Base-by-base conservation (phyloP, 2,797 vertebrate genomes). In the Cetoscarus ocellatus region DNA sequence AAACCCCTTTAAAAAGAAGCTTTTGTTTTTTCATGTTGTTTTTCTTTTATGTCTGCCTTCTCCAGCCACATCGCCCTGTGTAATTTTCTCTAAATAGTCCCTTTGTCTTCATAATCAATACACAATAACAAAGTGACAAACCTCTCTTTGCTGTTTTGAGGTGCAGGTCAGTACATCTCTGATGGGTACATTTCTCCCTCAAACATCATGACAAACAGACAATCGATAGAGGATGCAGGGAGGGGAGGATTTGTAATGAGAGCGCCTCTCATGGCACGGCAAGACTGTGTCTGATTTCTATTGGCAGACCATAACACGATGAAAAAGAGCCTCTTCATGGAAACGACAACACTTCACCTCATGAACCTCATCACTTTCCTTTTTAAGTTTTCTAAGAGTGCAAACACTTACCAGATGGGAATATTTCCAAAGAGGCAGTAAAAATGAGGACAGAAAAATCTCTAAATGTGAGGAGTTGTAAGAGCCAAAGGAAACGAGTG, bases 131-230 rank as follows among this genome's bases (percentile, higher is more conserved):
- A 85, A 81, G 73, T 85, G 86, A 88, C 81, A 89, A 84, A 88
- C 58, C 70, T 67, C 49, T 67, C 72, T 80, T 72, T 58, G 67
- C 61, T 57, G 76, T 83, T 83, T 87, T 66, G 73, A 54, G 69
- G 70, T 85, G 64, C 55, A 10, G 77, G 86, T 86, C 86, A 77
- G 82, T 86, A 80, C 84, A 83, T 87, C 84, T 81, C 74, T 70
- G 67, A 82, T 47, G 82, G 71, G 79, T 72, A 80, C 86, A 87
- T 90, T 88, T 87, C 73, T 86, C 84, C 86, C 78, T 86, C 64
- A 80, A 83, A 91, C 82, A 90, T 84, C 71, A 78, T 76, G 82
- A 85, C 85, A 91, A 88, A 89, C 91, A 91, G 77, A 81, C 87
- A 75, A 88, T 92, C 90, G 5, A 90, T 90, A 75, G 61, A 56